Conservation (phyloP, 2,888 invertebrate species). For the Synanthedon myopaeformis region DNA sequence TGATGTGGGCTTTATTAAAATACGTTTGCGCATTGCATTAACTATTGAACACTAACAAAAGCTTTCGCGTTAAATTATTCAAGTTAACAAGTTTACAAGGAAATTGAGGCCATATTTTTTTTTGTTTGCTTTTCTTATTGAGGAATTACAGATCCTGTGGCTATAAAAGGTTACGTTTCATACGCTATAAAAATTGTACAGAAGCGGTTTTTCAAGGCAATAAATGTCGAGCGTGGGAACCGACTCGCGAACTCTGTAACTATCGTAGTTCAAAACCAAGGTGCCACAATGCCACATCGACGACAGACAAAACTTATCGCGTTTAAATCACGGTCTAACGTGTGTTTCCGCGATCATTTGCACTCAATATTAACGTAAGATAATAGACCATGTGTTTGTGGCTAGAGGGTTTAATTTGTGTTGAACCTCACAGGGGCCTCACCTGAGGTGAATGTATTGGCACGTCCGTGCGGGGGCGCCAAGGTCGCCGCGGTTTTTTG, state of each 20-base stretch:
- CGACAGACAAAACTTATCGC: constrained; percentile 1
- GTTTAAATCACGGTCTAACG: not conserved
- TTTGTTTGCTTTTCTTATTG: not conserved
- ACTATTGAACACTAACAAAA: not conserved
- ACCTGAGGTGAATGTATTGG: constrained; percentile 63
- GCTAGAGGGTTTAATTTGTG: constrained; percentile 1
- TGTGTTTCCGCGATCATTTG: constrained; percentile 2
- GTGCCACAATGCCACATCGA: not conserved
- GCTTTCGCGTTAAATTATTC: not conserved
- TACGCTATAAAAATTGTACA: not conserved
- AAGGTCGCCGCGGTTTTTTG: constrained; percentile 67
- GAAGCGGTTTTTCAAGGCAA: not conserved
- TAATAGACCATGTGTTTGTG: constrained; percentile 1
- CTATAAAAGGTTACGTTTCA: not conserved
- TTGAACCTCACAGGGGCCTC: constrained; percentile 46
- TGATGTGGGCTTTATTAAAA: constrained; percentile 6
- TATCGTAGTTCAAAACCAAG: not conserved
- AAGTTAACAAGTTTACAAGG: not conserved
- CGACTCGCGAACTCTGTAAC: not conserved
- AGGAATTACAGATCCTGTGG: no score
- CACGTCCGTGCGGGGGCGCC: constrained; percentile 62
- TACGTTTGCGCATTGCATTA: not conserved
- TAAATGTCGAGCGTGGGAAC: not conserved
- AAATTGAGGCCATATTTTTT: not conserved
- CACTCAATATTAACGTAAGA: constrained; percentile 2